Base-by-base conservation (phyloP, 2,888 invertebrate genomes). In the Meiosimyza platycephala region DNA sequence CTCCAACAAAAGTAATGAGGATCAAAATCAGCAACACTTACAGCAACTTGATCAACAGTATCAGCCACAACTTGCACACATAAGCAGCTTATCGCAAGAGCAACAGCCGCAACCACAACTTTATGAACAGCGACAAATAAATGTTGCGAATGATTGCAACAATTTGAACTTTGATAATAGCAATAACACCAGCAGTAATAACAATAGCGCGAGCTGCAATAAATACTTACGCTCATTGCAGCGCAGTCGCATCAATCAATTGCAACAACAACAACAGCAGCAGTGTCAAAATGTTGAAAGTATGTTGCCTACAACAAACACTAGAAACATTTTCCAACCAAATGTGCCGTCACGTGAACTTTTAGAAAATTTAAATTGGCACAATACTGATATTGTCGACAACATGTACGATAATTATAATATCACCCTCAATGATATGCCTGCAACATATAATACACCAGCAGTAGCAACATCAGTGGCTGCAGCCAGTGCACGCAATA, bases 1-100 rank as follows among this genome's bases (percentile, higher is more conserved):
- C 83, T 84, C 83, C 1, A 84, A 84, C 77, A 95, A 95, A 87
- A 93, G 92, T 81, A 93, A 92, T 82, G 93, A 93, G 79, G 92
- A 91, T 81, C 87, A 91, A 74, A 89, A 90, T 9, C 91, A 77
- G 50, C 78, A 91, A 67, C 74, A 76, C 16, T 75, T 74, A 47
- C 78, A 76, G 55, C 76, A 79, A 59, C 84, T 81, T 55, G 80
- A 81, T 83, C 90, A 90, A 80, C 84, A 83, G n/a, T 82, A 84
- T 47, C 79, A 81, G 18, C 79, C 89, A 15, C 18, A 40, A n/a
- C 47, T 51, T 50, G 50, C 51, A 50, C 33, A 52, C 13, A 66
- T n/a, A 18, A 59, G 48, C 18, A 18, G 47, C 16, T 51, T 48
- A 13, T 15, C 72, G 64, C 68, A 75, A 48, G 68, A 71, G 7